Base-by-base conservation (phyloP, 2,888 invertebrate genomes). In the Priapulus caudatus region DNA sequence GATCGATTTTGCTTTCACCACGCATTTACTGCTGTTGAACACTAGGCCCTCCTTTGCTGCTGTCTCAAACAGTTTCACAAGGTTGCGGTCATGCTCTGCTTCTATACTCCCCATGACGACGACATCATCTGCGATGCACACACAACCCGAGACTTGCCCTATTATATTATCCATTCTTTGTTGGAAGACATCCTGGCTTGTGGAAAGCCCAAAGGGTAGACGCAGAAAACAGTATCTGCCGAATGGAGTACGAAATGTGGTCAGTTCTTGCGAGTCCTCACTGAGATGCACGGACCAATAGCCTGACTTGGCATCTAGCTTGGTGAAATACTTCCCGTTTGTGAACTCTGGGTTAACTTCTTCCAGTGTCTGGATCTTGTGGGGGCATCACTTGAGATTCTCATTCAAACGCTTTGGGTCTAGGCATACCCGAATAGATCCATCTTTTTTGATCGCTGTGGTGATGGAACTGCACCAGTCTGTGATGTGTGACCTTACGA, bases 261-360 rank as follows among this genome's bases (percentile, higher is more conserved):
- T n/a, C n/a, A n/a, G n/a, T n/a, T n/a, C n/a, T n/a, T n/a, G n/a
- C n/a, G n/a, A n/a, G n/a, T n/a, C n/a, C n/a, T n/a, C n/a, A n/a
- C n/a, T n/a, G n/a, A n/a, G n/a, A n/a, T n/a, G n/a, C n/a, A n/a
- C n/a, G n/a, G 47, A 24, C 57, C 56, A 54, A 23, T 58, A 59
- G 20, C 58, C 59, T 1, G 54, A 43, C 20, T 58, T 56, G 10
- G 57, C 55, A 47, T 59, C 58, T 1, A 55, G 51, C 24, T 58
- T 58, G n/a, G n/a, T n/a, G n/a, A n/a, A n/a, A n/a, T n/a, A n/a
- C 10, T 47, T 45, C 48, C 54, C 52, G 10, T 23, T 23, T 20
- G 49, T 33, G 33, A 60, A 54, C 20, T 52, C 15, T 4, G 24
- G 54, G 3, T 46, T 56, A 16, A 60, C 10, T 23, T 60, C 58